Evolutionary conservation across 2,113 vertebrate genomes (phyloP), one percentile per base, ranked within the genome.

Genomic region (Mustelus asterias): DNA sequence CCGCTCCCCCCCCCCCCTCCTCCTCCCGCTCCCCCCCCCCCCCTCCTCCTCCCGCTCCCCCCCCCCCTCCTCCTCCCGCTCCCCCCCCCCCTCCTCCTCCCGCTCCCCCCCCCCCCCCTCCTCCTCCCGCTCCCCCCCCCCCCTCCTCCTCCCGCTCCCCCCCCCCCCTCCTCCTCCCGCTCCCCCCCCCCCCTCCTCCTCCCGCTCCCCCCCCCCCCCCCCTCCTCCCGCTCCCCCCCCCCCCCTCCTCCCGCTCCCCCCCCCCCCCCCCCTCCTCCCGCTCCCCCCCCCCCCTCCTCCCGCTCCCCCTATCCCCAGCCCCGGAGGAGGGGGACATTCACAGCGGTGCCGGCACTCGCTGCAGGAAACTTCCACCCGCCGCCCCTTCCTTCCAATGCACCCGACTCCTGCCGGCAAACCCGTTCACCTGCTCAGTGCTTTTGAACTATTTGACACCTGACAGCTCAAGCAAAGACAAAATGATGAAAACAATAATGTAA

Each of bases 401-500:
- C 33, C 9, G 89, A 93, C 89, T 92, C n/a, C 58, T 93, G 33
- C 60, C 63, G 60, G 33, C 89, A 37, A 65, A 37, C 89, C 33
- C 37, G 9, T 92, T 3, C 8, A 7, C n/a, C 60, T 65, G 16
- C 58, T 93, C 60, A n/a, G 22, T n/a, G 60, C 60, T 37, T 93
- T 65, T 88, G 60, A n/a, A 20, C 89, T 37, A 22, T 93, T 44
- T 93, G 60, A 92, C 89, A n/a, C 18, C 58, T 92, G 89, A 29
- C 89, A 65, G 6, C 14, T 93, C 60, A n/a, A 63, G 2, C 89
- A n/a, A n/a, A 10, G 37, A 58, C 10, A 54, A 89, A 63, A 22
- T 93, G 60, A 41, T 65, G 89, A 93, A 63, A 93, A 37, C 89
- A 92, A 37, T 83, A 83, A 83, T 63, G 29, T 93, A 93, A 93